Conservation (phyloP, 2,888 invertebrate genomes). For the Quadroppia sp. region DNA sequence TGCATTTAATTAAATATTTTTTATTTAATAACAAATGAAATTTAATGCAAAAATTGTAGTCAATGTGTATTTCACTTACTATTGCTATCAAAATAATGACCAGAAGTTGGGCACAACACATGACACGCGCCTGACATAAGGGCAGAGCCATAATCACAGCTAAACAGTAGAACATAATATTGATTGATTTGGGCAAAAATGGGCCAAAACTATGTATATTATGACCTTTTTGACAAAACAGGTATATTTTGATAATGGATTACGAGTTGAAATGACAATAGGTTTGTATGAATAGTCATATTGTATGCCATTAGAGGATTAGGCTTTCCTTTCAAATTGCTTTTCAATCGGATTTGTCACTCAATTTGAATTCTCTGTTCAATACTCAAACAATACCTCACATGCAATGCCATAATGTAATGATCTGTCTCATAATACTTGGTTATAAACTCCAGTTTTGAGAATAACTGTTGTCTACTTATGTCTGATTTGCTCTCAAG, state of each 20-base stretch:
- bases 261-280: constrained; percentile 24
- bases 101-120: neutral
- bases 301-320: constrained; percentile 36
- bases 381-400: constrained; percentile 3
- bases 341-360: constrained; percentile 35
- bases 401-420: neutral
- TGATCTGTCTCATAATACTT: neutral
- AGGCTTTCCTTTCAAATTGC: constrained; percentile 30
- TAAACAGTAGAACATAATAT: no score
- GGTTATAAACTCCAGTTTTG: neutral
- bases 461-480: neutral
- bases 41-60: neutral
- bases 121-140: constrained; percentile 27
- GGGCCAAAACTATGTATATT: constrained; percentile 22
- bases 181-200: constrained; percentile 26
- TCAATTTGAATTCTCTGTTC: constrained; percentile 12
- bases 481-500: neutral
- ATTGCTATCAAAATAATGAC: neutral
- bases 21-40: no score
- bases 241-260: constrained; percentile 38
- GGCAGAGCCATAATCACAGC: no score
- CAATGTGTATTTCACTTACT: neutral
- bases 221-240: constrained; percentile 28
- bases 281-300: neutral
- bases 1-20: neutral